Evolutionary conservation across 53 echinoderm and acorn worm species (phyloP), one percentile per base, ranked within the genome.

Genomic region (Arbacia lixula): DNA sequence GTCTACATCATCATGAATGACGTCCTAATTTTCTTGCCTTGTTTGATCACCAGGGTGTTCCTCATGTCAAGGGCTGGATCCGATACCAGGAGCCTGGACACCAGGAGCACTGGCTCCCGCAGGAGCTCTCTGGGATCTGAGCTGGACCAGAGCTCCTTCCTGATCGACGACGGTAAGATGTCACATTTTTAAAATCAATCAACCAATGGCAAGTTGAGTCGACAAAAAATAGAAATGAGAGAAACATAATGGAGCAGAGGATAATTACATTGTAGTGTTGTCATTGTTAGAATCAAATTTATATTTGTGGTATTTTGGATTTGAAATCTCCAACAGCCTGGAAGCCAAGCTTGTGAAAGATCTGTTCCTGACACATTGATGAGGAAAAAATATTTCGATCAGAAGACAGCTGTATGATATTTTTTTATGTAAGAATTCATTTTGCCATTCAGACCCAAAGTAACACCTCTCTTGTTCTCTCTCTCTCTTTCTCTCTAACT

Each of bases 121-220:
- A 93, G 96, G 76, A 96, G 96, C 77, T 96, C 96, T 36, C 79
- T 96, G 22, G 96, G 96, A 9, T 96, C 96, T 0, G 96, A 96
- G 72, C 91, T 96, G 71, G 93, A 96, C 66, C 91, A 93, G 86
- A 94, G 91, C 53, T 84, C 96, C 42, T 96, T 93, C 96, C 84
- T 93, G 55, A 42, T 96, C 72, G 96, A 96, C 22, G 96, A 93
- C 72, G 93, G 93, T 96, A 62, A 88, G 91, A 51, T 20, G 8
- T 10, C 46, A 46, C 14, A 14, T 19, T 12, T 57, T 46, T 46
- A 46, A 62, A 5, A 4, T 3, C 63, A 0, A 51, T n/a, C 14
- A 2, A 0, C 0, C 6, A 16, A 32, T 1, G 2, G 3, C 9
- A 21, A 12, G 19, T 6, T 56, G 6, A 56, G 26, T 21, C 22